Percentiles rank a stretch among this genome's conserved stretches.
These are phyloP conservation scores for Pomacea canaliculata DNA, from an alignment of 2,888 invertebrate genomes.

Conservation along the genomic window DNA sequence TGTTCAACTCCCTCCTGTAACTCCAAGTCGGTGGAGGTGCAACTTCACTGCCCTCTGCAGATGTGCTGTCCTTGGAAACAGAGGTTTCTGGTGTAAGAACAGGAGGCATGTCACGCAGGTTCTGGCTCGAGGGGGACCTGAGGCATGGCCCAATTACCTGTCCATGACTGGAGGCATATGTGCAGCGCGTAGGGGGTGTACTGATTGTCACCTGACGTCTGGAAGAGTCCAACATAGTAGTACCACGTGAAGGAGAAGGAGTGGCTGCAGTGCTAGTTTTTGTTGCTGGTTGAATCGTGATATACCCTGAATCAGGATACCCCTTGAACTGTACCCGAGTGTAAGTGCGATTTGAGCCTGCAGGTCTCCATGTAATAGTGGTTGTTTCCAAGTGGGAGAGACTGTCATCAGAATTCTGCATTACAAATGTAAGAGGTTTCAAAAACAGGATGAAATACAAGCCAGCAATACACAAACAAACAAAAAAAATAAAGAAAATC, in stretches of 20 bases:
- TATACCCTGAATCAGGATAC: background rate
- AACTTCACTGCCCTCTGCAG: background rate
- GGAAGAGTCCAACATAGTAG: conserved; percentile 12
- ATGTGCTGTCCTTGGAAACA: background rate
- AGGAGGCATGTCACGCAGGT: conserved; percentile 18
- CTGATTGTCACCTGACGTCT: conserved; percentile 18
- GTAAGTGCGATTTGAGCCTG: conserved; percentile 2
- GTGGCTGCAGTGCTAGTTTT: background rate
- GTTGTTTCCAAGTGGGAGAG: background rate
- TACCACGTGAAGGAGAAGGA: background rate
- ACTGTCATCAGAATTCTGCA: conserved; percentile 1
- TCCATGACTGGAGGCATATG: conserved; percentile 7
- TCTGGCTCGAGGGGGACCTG: background rate
- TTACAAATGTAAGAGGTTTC: too few species aligned
- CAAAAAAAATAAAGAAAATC: background rate
- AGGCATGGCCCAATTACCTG: conserved; percentile 2
- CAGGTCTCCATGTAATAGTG: background rate
- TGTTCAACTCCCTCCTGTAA: conserved; percentile 26
- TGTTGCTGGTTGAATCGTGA: background rate
- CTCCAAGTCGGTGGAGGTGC: conserved; percentile 35
- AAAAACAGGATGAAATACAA: background rate
- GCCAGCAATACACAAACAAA: background rate
- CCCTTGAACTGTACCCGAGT: background rate
- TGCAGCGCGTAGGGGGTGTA: conserved; percentile 3
- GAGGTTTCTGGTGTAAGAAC: conserved; percentile 11